Evolutionary conservation across 2,113 vertebrate genomes (phyloP).

Genomic region (Terrapene triunguis): DNA sequence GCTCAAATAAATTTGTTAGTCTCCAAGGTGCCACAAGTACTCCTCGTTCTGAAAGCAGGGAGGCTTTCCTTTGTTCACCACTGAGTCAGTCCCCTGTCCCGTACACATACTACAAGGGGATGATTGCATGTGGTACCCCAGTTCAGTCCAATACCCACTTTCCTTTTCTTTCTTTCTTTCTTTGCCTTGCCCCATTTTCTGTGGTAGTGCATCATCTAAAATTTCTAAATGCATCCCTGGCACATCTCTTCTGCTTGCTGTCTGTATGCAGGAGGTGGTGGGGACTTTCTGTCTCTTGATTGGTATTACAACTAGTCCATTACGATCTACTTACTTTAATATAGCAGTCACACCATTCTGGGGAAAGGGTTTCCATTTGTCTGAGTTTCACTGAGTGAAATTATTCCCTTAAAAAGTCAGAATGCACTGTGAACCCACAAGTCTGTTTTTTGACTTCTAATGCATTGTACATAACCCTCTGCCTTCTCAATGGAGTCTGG

Average conservation of each 20-base stretch:
- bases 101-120: fast-evolving
- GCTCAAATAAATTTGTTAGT: too few species aligned
- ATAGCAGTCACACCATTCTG: fast-evolving
- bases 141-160: fast-evolving
- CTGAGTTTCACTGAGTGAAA: neutral
- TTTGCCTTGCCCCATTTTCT: neutral
- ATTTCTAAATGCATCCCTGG: too few species aligned
- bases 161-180: neutral
- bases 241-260: neutral
- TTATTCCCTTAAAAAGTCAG: neutral
- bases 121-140: fast-evolving
- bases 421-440: fast-evolving
- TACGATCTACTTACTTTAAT: fast-evolving
- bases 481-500: neutral
- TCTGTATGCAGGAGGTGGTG: neutral
- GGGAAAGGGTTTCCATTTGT: neutral
- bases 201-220: neutral
- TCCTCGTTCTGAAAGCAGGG: neutral
- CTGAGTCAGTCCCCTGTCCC: fast-evolving
- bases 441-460: neutral
- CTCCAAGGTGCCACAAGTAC: too few species aligned
- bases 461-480: neutral
- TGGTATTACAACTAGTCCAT: neutral
- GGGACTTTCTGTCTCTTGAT: neutral
- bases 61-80: neutral